phyloP scores from a whole-genome alignment of 2,888 invertebrate genomes.

The Venustoraphidia nigricollis region DNA sequence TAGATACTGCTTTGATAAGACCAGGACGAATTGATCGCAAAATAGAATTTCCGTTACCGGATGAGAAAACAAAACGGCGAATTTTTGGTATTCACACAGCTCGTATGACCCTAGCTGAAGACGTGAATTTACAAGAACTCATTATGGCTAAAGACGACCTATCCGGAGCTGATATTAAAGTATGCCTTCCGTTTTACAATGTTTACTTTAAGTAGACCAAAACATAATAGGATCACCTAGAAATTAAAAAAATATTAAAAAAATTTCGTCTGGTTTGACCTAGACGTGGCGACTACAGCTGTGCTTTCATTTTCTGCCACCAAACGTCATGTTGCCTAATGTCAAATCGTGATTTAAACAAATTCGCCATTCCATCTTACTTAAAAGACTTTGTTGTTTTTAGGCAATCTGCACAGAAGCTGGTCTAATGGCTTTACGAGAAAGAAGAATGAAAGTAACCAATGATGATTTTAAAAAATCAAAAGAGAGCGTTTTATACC shows the following conservation, averaged over 20 bases:
- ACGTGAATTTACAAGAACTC: constrained; percentile 92
- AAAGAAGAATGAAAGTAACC: constrained; percentile 98
- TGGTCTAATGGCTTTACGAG: constrained; percentile 91
- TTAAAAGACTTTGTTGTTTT: constrained; percentile 17
- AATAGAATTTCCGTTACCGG: constrained; percentile 97
- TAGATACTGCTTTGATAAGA: constrained; percentile 95
- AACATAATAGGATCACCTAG: no score
- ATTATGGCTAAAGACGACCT: constrained; percentile 99
- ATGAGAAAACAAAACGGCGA: constrained; percentile 94
- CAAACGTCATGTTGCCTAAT: no score
- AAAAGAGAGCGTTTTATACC: constrained; percentile 96
- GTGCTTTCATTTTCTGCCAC: no score
- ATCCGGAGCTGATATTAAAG: constrained; percentile 92
- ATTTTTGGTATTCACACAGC: constrained; percentile 98
- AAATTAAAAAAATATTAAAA: no score
- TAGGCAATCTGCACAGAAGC: constrained; percentile 99
- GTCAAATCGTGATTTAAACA: no score
- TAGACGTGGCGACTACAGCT: no score
- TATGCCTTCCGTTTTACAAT: constrained; percentile 18
- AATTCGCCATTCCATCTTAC: no score
- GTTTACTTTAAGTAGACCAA: no score
- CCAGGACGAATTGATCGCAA: constrained; percentile 98
- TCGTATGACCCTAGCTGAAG: constrained; percentile 94
- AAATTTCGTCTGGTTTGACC: no score
- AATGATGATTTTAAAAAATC: constrained; percentile 99